Evolutionary conservation across 64 coral and sea anemone genomes (phyloP), one percentile per base, ranked within the genome.

Genomic region (Actinia tenebrosa): DNA sequence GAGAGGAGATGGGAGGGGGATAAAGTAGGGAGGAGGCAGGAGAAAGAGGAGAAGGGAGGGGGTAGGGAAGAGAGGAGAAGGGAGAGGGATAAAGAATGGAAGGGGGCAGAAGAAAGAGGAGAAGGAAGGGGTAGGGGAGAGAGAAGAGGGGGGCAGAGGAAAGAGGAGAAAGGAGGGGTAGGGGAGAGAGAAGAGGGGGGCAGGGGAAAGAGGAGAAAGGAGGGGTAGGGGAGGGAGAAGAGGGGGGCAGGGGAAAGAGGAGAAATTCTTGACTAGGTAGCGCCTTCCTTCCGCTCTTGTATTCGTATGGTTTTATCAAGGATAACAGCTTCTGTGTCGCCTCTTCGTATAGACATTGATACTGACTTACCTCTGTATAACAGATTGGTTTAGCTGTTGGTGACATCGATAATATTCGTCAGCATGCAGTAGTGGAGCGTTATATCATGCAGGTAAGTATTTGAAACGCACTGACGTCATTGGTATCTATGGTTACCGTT

Each of bases 341-440:
- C 30, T 37, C 30, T 37, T 37, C 30, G 30, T 37, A 37, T 3
- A 61, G 60, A 61, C 47, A 50, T 8, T 50, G 3, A 8, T 50
- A 50, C 47, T 50, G 47, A 54, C 63, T 64, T 42, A 6, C 10
- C 69, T 0, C 59, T 45, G 59, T 68, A 23, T 22, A 16, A 8
- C 25, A 94, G 92, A 89, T 94, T 58, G 92, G 92, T 23, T 88
- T 94, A 47, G 92, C 92, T 56, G 92, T 94, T 79, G 92, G 92
- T 58, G 92, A 94, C 55, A 94, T 94, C n/a, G 92, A 90, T 59
- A 90, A 94, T 72, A 94, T 94, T 68, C 92, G 89, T 25, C 88
- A 87, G 55, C 86, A 94, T 45, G 92, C 92, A 64, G 88, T 88
- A 45, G 87, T 94, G 23, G 88, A 87, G 56, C 92, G 88, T 17